A percentile compares a stretch with the other conserved stretches of the same genome.
phyloP scores from a whole-genome alignment of 2,113 vertebrate genomes.

The Poeciliopsis turrubarensis region DNA sequence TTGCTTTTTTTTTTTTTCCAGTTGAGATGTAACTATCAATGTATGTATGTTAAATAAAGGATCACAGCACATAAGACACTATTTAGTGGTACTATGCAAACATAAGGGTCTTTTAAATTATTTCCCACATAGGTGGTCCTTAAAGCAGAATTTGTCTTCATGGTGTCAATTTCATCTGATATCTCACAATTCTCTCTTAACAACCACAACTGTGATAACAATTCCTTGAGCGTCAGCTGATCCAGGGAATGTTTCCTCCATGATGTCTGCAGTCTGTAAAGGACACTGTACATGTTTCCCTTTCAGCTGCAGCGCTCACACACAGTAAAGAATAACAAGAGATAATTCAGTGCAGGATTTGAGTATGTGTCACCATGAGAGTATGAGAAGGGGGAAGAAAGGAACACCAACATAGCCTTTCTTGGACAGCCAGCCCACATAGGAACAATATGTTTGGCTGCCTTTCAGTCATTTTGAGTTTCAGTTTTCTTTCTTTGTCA shows the following conservation, averaged over 20 bases:
- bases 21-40: background rate
- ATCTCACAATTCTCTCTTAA: constrained; percentile 36
- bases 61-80: constrained; percentile 31
- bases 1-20: constrained; percentile 18
- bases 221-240: constrained; percentile 42
- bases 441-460: constrained; percentile 55
- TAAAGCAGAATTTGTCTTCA: constrained; percentile 12
- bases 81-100: constrained; percentile 20
- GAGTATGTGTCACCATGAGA: constrained; percentile 55
- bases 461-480: constrained; percentile 2
- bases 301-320: background rate
- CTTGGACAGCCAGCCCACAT: constrained; percentile 32
- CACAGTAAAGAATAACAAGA: constrained; percentile 61
- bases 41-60: constrained; percentile 12
- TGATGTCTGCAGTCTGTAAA: constrained; percentile 29
- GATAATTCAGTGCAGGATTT: constrained; percentile 53
- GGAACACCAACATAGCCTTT: constrained; percentile 52
- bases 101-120: constrained; percentile 25
- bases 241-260: constrained; percentile 41
- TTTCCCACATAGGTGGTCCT: constrained; percentile 35
- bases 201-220: constrained; percentile 40
- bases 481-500: background rate
- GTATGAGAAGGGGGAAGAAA: constrained; percentile 51
- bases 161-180: background rate
- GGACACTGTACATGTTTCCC: constrained; percentile 34